Evolutionary conservation across 2,113 vertebrate species (phyloP).

Genomic region (Todiramphus saurophagus): DNA sequence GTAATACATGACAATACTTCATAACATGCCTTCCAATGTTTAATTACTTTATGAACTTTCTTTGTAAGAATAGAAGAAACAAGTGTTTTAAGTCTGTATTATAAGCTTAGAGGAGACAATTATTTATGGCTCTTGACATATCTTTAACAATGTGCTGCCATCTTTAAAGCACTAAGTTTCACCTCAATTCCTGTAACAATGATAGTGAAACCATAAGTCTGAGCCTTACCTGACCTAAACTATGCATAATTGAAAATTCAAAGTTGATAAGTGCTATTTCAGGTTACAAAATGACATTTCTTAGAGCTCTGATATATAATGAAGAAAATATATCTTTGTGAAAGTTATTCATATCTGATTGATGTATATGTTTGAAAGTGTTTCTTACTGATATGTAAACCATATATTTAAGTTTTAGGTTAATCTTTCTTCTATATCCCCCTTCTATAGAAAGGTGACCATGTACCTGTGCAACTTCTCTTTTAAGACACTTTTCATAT

Average conservation of each 20-base stretch:
- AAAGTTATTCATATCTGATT: neutral
- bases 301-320: neutral
- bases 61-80: neutral
- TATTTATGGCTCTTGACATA: neutral
- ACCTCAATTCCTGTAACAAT: neutral
- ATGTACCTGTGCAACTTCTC: neutral
- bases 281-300: neutral
- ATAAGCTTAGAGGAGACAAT: neutral
- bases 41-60: neutral
- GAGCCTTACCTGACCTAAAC: neutral
- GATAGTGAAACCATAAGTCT: neutral
- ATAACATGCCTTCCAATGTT: neutral
- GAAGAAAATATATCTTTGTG: neutral
- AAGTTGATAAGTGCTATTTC: neutral
- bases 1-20: neutral
- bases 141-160: neutral
- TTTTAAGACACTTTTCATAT: neutral
- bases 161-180: neutral
- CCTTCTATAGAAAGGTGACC: neutral
- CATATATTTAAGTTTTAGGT: neutral
- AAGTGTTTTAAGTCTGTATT: neutral
- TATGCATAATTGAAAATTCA: neutral
- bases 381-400: neutral
- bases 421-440: neutral
- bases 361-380: neutral